Base-by-base conservation (phyloP, 2,113 vertebrate genomes). In the Rhea americana region DNA sequence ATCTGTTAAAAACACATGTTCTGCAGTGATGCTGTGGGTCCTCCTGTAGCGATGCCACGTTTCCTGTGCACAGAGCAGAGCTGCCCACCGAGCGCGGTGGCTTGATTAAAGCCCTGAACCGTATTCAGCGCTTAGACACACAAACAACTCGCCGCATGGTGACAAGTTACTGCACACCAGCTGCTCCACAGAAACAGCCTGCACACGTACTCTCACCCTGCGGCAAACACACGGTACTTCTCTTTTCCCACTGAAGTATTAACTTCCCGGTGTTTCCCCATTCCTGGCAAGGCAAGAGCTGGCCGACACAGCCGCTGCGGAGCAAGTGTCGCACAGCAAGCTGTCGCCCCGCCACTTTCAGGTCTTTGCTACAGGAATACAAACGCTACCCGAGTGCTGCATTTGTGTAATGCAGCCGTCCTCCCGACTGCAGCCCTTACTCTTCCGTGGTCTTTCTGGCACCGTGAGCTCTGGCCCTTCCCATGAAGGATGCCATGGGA, bases 291-390 rank as follows among this genome's bases (percentile, higher is more conserved):
- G 66, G 50, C n/a, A 39, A 87, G n/a, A 35, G 51, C 73, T 55
- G 39, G 32, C 65, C 66, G 70, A 62, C 32, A 74, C 0, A 1
- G 41, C 11, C 61, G 70, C 41, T 32, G 9, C 1, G 4, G 30
- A 85, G 22, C 11, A 0, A 0, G 75, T 50, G 75, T 76, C 1
- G 2, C 18, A 71, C 66, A 74, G 24, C 0, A 0, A 89, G 55
- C 26, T 1, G 9, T 10, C 0, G 0, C 55, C 89, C 62, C 26
- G 21, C 65, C 81, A 35, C 18, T 18, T 47, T 47, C 45, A 47
- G 45, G 45, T 47, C 45, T 51, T 76, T 51, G 56, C 50, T 9
- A 10, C 61, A 41, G 53, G 87, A 72, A 83, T 37, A 8, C 19
- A 41, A 55, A 47, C 19, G 68, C 15, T 2, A 16, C 20, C 75